Conservation (phyloP, 2,888 invertebrate species). For the Scaptomyza cyrtandrae region DNA sequence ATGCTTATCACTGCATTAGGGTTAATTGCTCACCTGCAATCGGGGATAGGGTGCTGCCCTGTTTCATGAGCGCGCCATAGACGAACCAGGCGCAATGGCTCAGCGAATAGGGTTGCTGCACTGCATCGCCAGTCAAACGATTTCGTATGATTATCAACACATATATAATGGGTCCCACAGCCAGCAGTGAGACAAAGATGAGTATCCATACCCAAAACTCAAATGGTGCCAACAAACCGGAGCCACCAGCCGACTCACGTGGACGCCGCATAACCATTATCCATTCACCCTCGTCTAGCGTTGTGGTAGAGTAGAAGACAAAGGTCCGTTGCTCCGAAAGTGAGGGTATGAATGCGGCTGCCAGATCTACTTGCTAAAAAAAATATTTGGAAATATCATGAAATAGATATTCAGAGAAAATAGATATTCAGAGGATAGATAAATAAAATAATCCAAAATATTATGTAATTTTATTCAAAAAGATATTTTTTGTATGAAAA, state of each 20-base stretch:
- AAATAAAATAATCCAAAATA: too few relatives aligned
- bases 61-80: slow-evolving; percentile 94
- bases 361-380: slow-evolving; percentile 89
- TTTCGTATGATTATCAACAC: slow-evolving; percentile 88
- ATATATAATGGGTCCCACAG: slow-evolving; percentile 92
- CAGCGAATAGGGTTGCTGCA: slow-evolving; percentile 87
- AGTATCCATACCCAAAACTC: slow-evolving; percentile 90
- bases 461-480: too few relatives aligned
- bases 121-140: slow-evolving; percentile 87
- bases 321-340: slow-evolving; percentile 86
- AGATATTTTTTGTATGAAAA: too few relatives aligned
- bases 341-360: slow-evolving; percentile 91
- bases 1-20: slow-evolving; percentile 62
- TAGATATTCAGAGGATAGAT: neutral
- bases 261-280: slow-evolving; percentile 93
- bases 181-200: slow-evolving; percentile 89
- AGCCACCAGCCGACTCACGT: slow-evolving; percentile 91
- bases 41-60: slow-evolving; percentile 92
- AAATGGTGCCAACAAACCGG: slow-evolving; percentile 93
- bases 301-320: slow-evolving; percentile 86
- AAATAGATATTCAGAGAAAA: neutral
- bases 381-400: neutral
- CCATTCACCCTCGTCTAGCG: slow-evolving; percentile 90
- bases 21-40: slow-evolving; percentile 88
- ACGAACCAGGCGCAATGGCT: slow-evolving; percentile 92